A percentile compares a stretch with the other conserved stretches of the same genome.
These are phyloP conservation scores for Yoshiicerus persimilis DNA, from an alignment of 1,140 invertebrate species.

Conservation along the genomic window DNA sequence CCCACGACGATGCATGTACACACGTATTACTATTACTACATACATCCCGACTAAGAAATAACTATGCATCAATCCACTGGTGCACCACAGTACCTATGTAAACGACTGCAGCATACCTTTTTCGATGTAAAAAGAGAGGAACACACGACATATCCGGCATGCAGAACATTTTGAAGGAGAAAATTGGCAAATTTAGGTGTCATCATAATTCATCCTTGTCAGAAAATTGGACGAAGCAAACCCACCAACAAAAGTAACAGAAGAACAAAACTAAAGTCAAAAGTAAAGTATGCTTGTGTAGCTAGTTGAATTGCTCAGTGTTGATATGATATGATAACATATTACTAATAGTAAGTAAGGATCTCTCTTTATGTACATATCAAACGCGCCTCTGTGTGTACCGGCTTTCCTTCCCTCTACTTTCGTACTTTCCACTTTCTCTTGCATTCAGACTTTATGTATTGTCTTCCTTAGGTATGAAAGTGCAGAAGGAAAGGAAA, in stretches of 20 bases:
- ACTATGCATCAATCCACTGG: not conserved
- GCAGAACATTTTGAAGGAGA: constrained; percentile 9
- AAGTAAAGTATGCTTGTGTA: not conserved
- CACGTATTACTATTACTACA: not conserved
- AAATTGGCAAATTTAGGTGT: constrained; percentile 25
- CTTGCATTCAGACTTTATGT: too few relatives aligned
- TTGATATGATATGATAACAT: not conserved
- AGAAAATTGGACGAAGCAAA: constrained; percentile 18
- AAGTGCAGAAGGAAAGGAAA: not conserved
- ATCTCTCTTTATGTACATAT: not conserved
- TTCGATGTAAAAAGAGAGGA: not conserved
- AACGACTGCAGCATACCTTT: not conserved
- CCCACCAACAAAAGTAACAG: not conserved
- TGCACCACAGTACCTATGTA: not conserved
- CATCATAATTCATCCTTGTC: constrained; percentile 27
- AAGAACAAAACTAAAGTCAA: not conserved
- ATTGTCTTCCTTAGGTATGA: not conserved
- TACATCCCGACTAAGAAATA: not conserved
- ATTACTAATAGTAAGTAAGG: not conserved
- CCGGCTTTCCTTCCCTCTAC: not conserved
- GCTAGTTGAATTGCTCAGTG: constrained; percentile 14
- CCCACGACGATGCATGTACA: not conserved
- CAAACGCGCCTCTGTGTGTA: not conserved
- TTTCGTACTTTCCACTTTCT: too few relatives aligned
- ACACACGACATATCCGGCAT: constrained; percentile 4